phyloP scores from a whole-genome alignment of 2,113 vertebrate genomes.

The Uropsilus gracilis region DNA sequence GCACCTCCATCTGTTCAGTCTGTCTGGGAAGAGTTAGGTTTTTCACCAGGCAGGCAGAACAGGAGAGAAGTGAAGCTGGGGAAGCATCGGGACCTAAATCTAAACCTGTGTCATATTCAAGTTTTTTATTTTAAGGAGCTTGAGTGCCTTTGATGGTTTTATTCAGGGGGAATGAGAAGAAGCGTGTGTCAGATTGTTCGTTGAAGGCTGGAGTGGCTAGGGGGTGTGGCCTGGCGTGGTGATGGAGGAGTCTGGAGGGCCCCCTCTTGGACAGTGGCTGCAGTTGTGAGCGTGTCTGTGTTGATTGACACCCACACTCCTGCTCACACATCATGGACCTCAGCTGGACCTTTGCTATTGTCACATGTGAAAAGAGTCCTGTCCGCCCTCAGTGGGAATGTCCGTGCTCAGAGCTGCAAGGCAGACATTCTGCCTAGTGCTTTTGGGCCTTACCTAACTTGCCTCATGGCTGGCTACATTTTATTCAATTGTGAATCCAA shows the following conservation, averaged over 20 bases:
- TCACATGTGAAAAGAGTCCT: background rate
- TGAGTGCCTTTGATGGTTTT: background rate
- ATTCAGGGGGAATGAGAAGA: background rate
- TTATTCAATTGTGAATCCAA: background rate
- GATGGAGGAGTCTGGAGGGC: background rate
- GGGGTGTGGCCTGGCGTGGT: background rate
- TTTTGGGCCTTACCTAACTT: background rate
- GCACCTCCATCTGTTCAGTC: background rate
- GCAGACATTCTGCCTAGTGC: no score
- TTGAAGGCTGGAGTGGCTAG: background rate
- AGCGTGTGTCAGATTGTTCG: background rate
- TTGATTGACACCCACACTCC: no score
- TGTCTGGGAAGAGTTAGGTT: background rate
- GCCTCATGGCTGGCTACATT: background rate
- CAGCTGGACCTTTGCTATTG: background rate
- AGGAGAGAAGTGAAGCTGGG: background rate
- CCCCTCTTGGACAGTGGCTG: background rate
- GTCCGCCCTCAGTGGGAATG: background rate
- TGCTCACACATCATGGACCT: background rate
- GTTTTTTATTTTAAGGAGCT: background rate
- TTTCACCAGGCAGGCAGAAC: background rate
- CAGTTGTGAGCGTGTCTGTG: background rate
- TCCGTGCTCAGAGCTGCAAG: no score
- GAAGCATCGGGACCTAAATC: background rate
- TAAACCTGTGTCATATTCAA: background rate